A percentile compares a stretch with the other conserved stretches of the same genome.
Evolutionary conservation across 2,888 invertebrate species (phyloP).

Genomic region (Phaedon cochleariae): DNA sequence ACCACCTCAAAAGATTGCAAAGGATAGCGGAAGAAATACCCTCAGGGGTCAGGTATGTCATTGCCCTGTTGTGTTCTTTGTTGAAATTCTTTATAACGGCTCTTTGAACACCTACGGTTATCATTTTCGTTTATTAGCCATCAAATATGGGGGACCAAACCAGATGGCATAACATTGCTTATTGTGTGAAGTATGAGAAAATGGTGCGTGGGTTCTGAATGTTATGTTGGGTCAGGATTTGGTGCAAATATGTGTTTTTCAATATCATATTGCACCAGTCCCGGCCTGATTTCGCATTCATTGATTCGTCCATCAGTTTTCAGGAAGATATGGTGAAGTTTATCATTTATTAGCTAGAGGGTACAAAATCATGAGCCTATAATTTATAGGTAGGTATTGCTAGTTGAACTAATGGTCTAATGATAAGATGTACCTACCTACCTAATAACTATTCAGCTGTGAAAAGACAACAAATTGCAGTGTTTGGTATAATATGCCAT

Average conservation of each 20-base stretch:
- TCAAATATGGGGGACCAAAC: conserved; percentile 18
- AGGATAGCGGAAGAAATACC: conserved; percentile 46
- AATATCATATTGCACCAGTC: conserved; percentile 64
- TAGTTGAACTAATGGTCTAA: no score
- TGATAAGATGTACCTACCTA: no score
- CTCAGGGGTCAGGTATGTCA: conserved; percentile 54
- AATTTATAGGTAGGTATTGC: no score
- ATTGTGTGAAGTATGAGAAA: conserved; percentile 17
- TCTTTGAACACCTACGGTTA: conserved; percentile 45
- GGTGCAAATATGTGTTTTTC: conserved; percentile 61
- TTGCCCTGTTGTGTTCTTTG: conserved; percentile 54
- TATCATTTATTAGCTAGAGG: no score
- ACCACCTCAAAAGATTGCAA: conserved; percentile 33
- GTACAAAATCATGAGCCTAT: no score
- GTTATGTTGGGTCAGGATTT: conserved; percentile 58
- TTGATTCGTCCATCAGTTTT: conserved; percentile 7
- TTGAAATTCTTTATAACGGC: conserved; percentile 52
- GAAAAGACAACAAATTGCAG: no score
- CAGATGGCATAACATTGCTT: no score
- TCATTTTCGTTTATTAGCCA: conserved; percentile 32
- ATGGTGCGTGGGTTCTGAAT: background rate
- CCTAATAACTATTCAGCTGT: no score
- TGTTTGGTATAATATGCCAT: no score
- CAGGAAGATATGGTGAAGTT: background rate
- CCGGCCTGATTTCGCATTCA: conserved; percentile 61